Base-by-base conservation (phyloP, 2,888 invertebrate species). In the Leptinotarsa juncta region DNA sequence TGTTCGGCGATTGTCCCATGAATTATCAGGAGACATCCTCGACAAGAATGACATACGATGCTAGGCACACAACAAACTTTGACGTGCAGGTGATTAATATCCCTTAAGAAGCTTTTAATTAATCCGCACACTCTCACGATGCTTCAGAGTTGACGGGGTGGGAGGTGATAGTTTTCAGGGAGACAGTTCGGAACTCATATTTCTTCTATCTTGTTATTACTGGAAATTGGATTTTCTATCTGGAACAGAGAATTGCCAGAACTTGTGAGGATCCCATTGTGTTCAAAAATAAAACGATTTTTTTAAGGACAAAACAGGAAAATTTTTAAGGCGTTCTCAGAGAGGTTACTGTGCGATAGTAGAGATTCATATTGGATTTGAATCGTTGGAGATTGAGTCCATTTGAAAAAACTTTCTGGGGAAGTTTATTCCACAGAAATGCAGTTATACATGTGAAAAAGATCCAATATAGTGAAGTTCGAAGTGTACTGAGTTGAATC, bases 71-170 rank as follows among this genome's bases (percentile, higher is more conserved):
- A 62, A 62, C 62, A 62, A 74, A 71, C 71, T 74, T 71, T 74
- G 74, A 74, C 74, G 68, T 67, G 62, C 71, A 20, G 68, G 71
- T 74, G 74, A 74, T 74, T 74, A 74, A 74, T 74, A 68, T 74
- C 68, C 65, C 65, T 65, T 71, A 65, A 70, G 65, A 65, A 65
- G 71, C 49, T 62, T 71, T 74, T 74, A 71, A 74, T 74, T 74
- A 71, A 68, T 67, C 71, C 49, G 74, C 57, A 65, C 74, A 71
- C 65, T 74, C 57, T 74, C 62, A 1, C 3, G 16, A 4, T 15
- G 3, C 51, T 16, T 3, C 62, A 32, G 32, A 32, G 10, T 10
- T 18, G 12, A 20, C 3, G 57, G 12, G 23, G 57, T 57, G 57
- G 14, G 51, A n/a, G 16, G 4, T 51, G 57, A 57, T 57, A 57